phyloP scores from a whole-genome alignment of 1,140 invertebrate species.

The Philopotamus ludificatus region DNA sequence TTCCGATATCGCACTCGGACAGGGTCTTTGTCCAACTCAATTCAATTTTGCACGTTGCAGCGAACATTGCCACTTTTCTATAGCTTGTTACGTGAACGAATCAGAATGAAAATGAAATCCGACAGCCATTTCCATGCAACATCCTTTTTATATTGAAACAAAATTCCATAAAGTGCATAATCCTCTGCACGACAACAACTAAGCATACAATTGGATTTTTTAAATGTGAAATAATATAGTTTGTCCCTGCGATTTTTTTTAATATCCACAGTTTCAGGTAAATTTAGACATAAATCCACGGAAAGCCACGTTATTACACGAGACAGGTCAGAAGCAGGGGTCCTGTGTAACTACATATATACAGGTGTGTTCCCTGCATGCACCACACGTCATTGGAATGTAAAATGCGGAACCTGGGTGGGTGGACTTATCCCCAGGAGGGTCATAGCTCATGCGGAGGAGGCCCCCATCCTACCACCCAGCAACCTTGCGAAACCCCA shows the following conservation, averaged over 20 bases:
- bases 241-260: too few relatives aligned
- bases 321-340: too few relatives aligned
- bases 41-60: neutral
- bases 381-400: slow-evolving; percentile 7
- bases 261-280: too few relatives aligned
- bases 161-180: too few relatives aligned
- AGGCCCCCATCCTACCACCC: neutral
- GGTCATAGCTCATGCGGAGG: neutral
- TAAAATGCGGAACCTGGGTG: neutral
- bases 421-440: neutral
- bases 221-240: too few relatives aligned
- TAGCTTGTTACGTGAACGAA: neutral
- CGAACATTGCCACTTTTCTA: neutral
- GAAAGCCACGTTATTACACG: too few relatives aligned
- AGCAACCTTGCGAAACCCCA: neutral
- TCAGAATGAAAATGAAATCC: neutral
- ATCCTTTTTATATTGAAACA: too few relatives aligned
- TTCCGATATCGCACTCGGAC: neutral
- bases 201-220: too few relatives aligned
- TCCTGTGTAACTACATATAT: too few relatives aligned
- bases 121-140: too few relatives aligned
- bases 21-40: slow-evolving; percentile 1
- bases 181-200: too few relatives aligned
- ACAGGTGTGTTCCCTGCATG: neutral
- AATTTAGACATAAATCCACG: too few relatives aligned